Base-by-base conservation (phyloP, 2,797 vertebrate species). In the Choloepus didactylus region DNA sequence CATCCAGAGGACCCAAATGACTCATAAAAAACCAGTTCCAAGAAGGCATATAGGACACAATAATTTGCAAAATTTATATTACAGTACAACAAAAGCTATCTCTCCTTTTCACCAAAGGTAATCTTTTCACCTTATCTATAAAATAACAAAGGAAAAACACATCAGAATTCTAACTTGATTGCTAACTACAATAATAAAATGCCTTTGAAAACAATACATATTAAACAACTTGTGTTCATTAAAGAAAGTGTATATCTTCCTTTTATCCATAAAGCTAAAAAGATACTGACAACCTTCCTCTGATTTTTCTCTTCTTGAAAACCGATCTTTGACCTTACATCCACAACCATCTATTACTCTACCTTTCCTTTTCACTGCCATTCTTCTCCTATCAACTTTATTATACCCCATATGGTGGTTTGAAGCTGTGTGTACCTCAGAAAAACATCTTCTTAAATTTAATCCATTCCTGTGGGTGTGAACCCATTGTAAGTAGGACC, bases 81-180 rank as follows among this genome's bases (percentile, higher is more conserved):
- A 84, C 4, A 73, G n/a, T 44, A 73, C 76, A 95, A 91, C 94
- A 67, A 35, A 60, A 85, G 87, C 12, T 31, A 91, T 64, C 56
- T 94, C 94, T 92, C 69, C 64, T 66, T 80, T 88, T 49, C 79
- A 94, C 6, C 80, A 83, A 89, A 92, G 70, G 10, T 56, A 46
- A 27, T 46, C 38, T 95, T 95, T 91, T 90, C 41, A 60, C 54
- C 84, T 95, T 87, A 85, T 64, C 31, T 88, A 38, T 93, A 89
- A 95, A 96, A 94, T 46, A 89, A 79, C 62, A 86, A 93, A 90
- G 51, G 46, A 91, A 79, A 81, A 93, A 95, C 85, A 79, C 35
- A 87, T 54, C 4, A 80, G 54, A 95, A 91, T 85, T 91, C 92
- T 62, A 90, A 85, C 60, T 66, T 44, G 54, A 77, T 76, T 91